phyloP scores from a whole-genome alignment of 2,888 invertebrate genomes.

The Molorchus minor region DNA sequence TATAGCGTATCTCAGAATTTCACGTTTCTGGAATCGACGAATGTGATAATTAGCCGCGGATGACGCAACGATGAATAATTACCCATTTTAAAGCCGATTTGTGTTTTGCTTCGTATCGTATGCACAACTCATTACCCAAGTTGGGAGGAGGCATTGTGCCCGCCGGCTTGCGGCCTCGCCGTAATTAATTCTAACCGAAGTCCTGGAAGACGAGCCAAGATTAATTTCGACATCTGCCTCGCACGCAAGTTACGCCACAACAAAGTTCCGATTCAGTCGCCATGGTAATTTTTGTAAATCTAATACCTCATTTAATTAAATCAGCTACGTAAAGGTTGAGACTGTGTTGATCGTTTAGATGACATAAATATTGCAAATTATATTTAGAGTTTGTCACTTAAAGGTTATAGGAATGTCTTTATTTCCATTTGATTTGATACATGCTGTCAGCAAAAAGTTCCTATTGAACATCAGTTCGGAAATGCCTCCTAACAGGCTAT shows the following conservation, averaged over 20 bases:
- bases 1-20: slow-evolving; percentile 1
- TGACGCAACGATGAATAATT: slow-evolving; percentile 18
- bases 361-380: too few relatives aligned
- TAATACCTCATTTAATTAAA: neutral
- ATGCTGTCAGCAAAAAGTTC: too few relatives aligned
- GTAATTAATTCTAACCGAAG: neutral
- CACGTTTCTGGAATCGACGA: neutral
- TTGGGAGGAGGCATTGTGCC: slow-evolving; percentile 2
- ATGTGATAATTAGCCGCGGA: slow-evolving; percentile 11
- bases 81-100: slow-evolving; percentile 8
- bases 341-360: too few relatives aligned
- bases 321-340: too few relatives aligned
- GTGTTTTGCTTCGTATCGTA: neutral
- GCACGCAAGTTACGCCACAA: neutral
- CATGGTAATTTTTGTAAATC: slow-evolving; percentile 3
- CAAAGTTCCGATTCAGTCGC: slow-evolving; percentile 4
- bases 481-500: too few relatives aligned
- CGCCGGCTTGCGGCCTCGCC: neutral
- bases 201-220: slow-evolving; percentile 2
- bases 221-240: slow-evolving; percentile 9
- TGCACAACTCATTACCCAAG: slow-evolving; percentile 8
- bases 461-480: too few relatives aligned
- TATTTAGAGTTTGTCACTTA: too few relatives aligned
- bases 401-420: too few relatives aligned
- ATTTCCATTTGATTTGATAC: too few relatives aligned